Conservation (phyloP, 2,113 vertebrate genomes). For the Nanorana parkeri region DNA sequence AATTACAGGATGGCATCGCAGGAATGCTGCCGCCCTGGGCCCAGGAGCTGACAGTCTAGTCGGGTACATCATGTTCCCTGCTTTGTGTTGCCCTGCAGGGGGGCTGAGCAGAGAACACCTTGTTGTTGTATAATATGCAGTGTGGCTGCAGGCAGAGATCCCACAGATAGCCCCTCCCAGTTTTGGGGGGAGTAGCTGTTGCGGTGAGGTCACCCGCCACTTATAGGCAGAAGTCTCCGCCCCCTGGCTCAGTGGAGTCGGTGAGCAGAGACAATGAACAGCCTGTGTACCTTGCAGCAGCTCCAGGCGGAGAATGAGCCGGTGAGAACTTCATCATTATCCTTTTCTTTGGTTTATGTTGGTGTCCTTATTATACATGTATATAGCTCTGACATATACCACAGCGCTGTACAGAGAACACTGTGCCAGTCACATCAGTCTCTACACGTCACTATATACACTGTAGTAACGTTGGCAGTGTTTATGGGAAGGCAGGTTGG, state of each 20-base stretch:
- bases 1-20: too few relatives aligned
- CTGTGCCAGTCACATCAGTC: too few relatives aligned
- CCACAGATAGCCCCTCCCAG: neutral
- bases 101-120: neutral
- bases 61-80: neutral
- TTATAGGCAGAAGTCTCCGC: neutral
- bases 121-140: neutral
- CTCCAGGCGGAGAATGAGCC: conserved; percentile 15
- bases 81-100: neutral
- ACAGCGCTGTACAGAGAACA: too few relatives aligned
- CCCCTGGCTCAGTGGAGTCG: conserved; percentile 7
- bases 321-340: conserved; percentile 8
- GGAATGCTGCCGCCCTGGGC: neutral
- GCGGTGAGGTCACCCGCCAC: neutral
- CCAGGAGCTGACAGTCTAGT: conserved; percentile 15
- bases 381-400: too few relatives aligned
- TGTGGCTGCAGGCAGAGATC: neutral
- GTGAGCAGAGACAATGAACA: conserved; percentile 20
- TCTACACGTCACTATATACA: too few relatives aligned
- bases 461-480: too few relatives aligned
- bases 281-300: conserved; percentile 41
- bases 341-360: too few relatives aligned
- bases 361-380: too few relatives aligned
- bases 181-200: neutral
- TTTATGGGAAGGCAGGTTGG: too few relatives aligned